Evolutionary conservation across 2,888 invertebrate species (phyloP).

Genomic region (Lottia gigantea): DNA sequence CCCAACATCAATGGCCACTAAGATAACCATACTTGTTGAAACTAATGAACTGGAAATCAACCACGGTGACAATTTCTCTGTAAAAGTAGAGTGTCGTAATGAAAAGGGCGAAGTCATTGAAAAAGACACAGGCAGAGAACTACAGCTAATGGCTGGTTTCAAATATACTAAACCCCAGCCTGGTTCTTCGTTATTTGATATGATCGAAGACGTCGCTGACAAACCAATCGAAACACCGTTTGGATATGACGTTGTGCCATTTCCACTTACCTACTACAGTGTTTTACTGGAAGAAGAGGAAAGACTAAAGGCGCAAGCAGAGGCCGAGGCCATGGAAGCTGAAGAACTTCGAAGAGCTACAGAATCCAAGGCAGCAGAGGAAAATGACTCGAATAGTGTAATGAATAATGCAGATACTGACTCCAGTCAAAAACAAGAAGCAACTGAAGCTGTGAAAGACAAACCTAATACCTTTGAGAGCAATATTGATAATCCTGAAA

Average conservation of each 20-base stretch:
- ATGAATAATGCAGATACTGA: background rate
- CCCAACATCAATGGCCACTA: slow-evolving; percentile 55
- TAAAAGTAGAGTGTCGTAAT: slow-evolving; percentile 55
- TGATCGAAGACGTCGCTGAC: slow-evolving; percentile 64
- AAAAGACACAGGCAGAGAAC: slow-evolving; percentile 60
- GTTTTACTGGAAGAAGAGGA: slow-evolving; percentile 29
- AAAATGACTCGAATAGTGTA: background rate
- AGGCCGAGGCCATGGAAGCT: slow-evolving; percentile 27
- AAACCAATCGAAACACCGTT: slow-evolving; percentile 59
- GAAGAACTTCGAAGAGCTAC: background rate
- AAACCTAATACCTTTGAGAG: background rate
- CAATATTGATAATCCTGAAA: no score
- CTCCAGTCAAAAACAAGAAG: background rate
- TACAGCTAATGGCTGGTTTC: slow-evolving; percentile 61
- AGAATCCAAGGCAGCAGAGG: background rate
- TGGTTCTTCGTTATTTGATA: slow-evolving; percentile 61
- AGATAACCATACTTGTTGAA: slow-evolving; percentile 48
- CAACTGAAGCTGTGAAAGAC: background rate
- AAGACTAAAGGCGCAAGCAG: slow-evolving; percentile 25
- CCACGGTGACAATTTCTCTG: slow-evolving; percentile 56
- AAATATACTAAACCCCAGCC: slow-evolving; percentile 54
- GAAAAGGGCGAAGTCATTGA: slow-evolving; percentile 54
- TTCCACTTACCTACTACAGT: slow-evolving; percentile 60
- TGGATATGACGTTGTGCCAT: slow-evolving; percentile 62
- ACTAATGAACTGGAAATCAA: slow-evolving; percentile 37